phyloP scores from a whole-genome alignment of 2,888 invertebrate genomes.

The Pteria penguin region DNA sequence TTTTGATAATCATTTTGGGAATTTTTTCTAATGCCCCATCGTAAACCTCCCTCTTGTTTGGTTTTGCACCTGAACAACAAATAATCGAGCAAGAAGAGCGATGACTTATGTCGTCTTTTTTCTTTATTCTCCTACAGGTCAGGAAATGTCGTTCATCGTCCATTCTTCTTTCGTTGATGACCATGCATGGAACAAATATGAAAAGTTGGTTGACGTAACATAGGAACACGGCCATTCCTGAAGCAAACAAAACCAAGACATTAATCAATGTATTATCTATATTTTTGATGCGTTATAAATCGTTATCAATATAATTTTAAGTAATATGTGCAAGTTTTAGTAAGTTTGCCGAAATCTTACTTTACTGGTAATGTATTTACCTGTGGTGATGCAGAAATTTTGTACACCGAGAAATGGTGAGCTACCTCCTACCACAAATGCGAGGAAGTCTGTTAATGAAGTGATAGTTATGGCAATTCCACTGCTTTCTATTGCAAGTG shows the following conservation, averaged over 20 bases:
- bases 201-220: slow-evolving; percentile 73
- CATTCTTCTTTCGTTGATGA: slow-evolving; percentile 66
- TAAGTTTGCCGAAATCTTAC: too few species aligned
- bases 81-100: background rate
- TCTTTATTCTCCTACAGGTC: slow-evolving; percentile 50
- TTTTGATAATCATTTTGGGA: slow-evolving; percentile 55
- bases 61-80: slow-evolving; percentile 73
- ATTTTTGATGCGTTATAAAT: too few species aligned
- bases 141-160: slow-evolving; percentile 58
- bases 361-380: too few species aligned
- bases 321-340: too few species aligned
- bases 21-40: slow-evolving; percentile 59
- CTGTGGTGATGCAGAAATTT: slow-evolving; percentile 66
- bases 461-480: slow-evolving; percentile 68
- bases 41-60: slow-evolving; percentile 40
- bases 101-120: background rate
- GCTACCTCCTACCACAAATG: slow-evolving; percentile 58
- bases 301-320: too few species aligned
- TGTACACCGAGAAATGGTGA: slow-evolving; percentile 59
- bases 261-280: too few species aligned
- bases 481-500: slow-evolving; percentile 56
- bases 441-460: too few species aligned
- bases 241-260: too few species aligned
- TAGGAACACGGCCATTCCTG: slow-evolving; percentile 71
- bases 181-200: slow-evolving; percentile 70